Percentiles rank a stretch among this genome's conserved stretches.
phyloP scores from a whole-genome alignment of 30 jellyfish, hydroid and myxozoan species.

The Mastigias papua region DNA sequence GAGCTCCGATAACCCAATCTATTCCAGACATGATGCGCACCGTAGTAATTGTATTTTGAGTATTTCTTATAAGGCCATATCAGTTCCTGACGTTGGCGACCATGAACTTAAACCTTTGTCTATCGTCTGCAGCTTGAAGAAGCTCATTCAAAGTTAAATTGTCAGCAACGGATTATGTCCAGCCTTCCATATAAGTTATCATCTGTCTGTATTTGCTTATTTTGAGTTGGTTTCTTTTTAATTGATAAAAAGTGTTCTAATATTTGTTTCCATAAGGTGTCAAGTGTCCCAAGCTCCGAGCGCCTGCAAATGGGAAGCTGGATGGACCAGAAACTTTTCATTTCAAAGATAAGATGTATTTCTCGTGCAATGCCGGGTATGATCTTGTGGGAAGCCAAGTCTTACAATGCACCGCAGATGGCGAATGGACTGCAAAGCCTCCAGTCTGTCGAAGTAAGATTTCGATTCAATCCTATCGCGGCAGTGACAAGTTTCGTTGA shows the following conservation, averaged over 20 bases:
- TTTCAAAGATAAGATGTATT: conserved; percentile 68
- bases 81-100: neutral
- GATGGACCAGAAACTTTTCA: conserved; percentile 71
- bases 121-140: neutral
- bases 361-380: conserved; percentile 77
- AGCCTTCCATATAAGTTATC: neutral
- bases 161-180: neutral
- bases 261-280: neutral
- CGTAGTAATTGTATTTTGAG: too few relatives aligned
- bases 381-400: conserved; percentile 39
- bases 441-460: conserved; percentile 76
- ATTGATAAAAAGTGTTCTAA: neutral
- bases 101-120: too few relatives aligned
- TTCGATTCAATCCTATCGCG: neutral
- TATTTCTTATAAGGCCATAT: neutral
- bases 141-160: neutral
- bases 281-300: conserved; percentile 68
- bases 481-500: too few relatives aligned
- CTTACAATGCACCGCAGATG: conserved; percentile 37
- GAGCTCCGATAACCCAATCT: too few relatives aligned
- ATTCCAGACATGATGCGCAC: too few relatives aligned
- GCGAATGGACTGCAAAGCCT: conserved; percentile 72
- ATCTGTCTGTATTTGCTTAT: too few relatives aligned
- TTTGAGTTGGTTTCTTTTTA: too few relatives aligned
- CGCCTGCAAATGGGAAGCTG: conserved; percentile 78